Evolutionary conservation across 1,140 invertebrate genomes (phyloP).

Genomic region (Anadara kagoshimensis): DNA sequence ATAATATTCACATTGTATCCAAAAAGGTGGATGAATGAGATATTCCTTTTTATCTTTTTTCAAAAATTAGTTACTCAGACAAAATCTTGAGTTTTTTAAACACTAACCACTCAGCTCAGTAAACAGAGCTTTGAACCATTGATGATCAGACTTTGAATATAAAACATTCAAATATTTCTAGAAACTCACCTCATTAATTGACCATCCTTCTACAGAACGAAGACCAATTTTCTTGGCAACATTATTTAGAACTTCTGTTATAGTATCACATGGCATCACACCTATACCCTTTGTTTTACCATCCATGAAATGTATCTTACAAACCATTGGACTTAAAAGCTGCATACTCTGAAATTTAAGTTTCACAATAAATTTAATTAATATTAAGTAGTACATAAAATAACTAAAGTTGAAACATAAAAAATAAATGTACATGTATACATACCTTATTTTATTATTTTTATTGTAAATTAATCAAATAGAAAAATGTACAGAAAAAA

Average conservation of each 20-base stretch:
- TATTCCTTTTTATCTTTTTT: too few species aligned
- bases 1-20: too few species aligned
- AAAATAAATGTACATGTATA: neutral
- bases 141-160: too few species aligned
- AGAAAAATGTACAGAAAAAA: neutral
- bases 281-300: slow-evolving; percentile 96
- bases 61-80: too few species aligned
- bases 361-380: neutral
- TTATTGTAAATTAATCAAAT: neutral
- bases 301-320: slow-evolving; percentile 95
- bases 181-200: slow-evolving; percentile 82
- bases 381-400: neutral
- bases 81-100: too few species aligned
- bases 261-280: slow-evolving; percentile 95
- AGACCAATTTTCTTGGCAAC: slow-evolving; percentile 92
- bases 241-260: slow-evolving; percentile 89
- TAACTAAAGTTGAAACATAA: neutral
- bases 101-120: too few species aligned
- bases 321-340: slow-evolving; percentile 92
- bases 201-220: slow-evolving; percentile 91
- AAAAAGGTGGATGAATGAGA: too few species aligned
- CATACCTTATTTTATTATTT: neutral
- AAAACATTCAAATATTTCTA: too few species aligned
- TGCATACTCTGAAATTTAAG: slow-evolving; percentile 83
- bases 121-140: too few species aligned